Base-by-base conservation (phyloP, 2,113 vertebrate species). In the Bufo gargarizans region DNA sequence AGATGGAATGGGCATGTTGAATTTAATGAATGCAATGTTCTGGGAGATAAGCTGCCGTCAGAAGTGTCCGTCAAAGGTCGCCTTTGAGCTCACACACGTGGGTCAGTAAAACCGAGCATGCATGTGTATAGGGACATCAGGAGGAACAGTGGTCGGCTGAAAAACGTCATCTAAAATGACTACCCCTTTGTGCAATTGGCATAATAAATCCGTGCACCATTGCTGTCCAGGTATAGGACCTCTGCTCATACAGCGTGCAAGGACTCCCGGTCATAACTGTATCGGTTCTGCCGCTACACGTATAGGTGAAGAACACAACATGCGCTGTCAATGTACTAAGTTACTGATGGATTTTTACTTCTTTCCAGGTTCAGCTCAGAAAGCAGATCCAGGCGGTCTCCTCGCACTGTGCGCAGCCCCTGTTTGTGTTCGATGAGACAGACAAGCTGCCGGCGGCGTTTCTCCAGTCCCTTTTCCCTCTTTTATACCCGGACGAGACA, bases 391-490 rank as follows among this genome's bases (percentile, higher is more conserved):
- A 93, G 0, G 94, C 96, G 93, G 95, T 93, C 0, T 92, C 96
- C 79, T 90, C 93, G 84, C 93, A 90, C 69, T 99, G 98, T 90
- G 89, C 89, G 10, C 98, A 98, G 94, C 93, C 96, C 33, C 93
- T 98, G 77, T 97, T 99, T 90, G 95, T 99, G 91, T 99, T 99
- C 0, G 97, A 99, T 0, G 98, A 99, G 90, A 97, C 96, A 0
- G 98, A 99, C 92, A 99, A 99, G 91, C 95, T 99, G 80, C 97
- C 97, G 45, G 93, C 93, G 0, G 93, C 91, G 33, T 96, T 99
- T 83, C 96, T 99, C 55, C 96, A 98, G 1, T 95, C 96, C 87
- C 95, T 99, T 65, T 50, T 56, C 3, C 81, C 71, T 12, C 63
- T 83, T 77, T 10, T 82, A 33, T 58, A 17, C 50, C 77, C 65